Evolutionary conservation across 2,113 vertebrate species (phyloP), one percentile per base, ranked within the genome.

Genomic region (Coregonus clupeaformis): DNA sequence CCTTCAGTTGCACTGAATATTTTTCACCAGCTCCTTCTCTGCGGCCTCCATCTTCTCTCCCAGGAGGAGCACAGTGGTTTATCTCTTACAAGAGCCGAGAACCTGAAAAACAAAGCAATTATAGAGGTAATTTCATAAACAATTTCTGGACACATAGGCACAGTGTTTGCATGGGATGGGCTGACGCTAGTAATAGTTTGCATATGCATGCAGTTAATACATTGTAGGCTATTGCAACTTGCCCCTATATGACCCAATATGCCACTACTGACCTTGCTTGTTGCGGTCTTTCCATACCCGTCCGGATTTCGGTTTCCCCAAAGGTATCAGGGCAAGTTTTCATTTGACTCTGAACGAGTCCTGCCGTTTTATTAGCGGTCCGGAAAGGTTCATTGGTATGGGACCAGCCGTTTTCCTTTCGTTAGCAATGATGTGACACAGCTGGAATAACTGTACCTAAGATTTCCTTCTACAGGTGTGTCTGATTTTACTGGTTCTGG

Each of bases 231-330:
- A 42, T 42, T 42, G 36, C 36, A 42, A 42, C 32, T 32, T 42
- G 9, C 2, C 27, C 27, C 27, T 27, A 27, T 27, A 27, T 27
- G 27, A 27, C 27, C 27, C 1, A 27, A 1, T 27, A 27, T 27
- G 27, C 36, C 36, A 3, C 36, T 18, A 16, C 3, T 73, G 77
- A 97, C 96, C 96, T 95, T 95, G 95, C 79, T 95, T 97, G 88
- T 91, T 93, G 18, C 92, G 91, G 57, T 97, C 91, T 82, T 97
- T 98, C 97, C 97, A 98, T 18, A 96, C 93, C 4, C 97, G 89
- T 42, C 97, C 97, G 1, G 97, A 98, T 52, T 97, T 97, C 22
- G 96, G 96, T 85, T 92, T 97, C 2, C 97, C 97, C 55, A 93
- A 72, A 4, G 92, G 93, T 11, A 93, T 68, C 1, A 59, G 75